Evolutionary conservation across 2,113 vertebrate genomes (phyloP).

Genomic region (Chaetorhynchus papuensis): DNA sequence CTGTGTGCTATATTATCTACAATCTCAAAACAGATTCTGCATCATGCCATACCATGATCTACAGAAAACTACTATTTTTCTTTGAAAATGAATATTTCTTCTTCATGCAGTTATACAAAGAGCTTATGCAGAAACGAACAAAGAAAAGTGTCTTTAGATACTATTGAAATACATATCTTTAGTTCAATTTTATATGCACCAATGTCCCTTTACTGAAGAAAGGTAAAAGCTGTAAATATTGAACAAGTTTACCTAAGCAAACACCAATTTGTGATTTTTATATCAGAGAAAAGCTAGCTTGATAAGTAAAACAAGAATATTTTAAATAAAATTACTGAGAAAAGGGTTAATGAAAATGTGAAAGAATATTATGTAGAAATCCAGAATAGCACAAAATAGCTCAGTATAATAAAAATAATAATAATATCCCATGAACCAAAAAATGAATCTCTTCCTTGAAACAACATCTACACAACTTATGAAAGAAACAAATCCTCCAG

Average conservation of each 20-base stretch:
- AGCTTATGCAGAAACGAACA: not conserved
- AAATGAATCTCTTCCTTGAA: not conserved
- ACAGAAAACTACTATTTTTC: conserved; percentile 16
- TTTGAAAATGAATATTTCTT: conserved; percentile 12
- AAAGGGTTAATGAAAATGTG: not conserved
- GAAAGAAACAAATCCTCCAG: not conserved
- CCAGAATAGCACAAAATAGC: not conserved
- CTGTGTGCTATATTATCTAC: not conserved
- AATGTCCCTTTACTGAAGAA: not conserved
- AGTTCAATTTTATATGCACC: not conserved
- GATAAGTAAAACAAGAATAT: not conserved
- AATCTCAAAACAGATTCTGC: conserved; percentile 8
- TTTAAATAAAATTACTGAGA: not conserved
- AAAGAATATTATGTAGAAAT: not conserved
- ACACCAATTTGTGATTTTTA: not conserved
- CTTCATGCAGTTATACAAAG: not conserved
- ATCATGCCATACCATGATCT: not conserved
- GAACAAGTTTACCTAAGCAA: not conserved
- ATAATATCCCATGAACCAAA: not conserved
- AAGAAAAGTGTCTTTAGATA: not conserved
- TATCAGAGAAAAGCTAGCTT: not conserved
- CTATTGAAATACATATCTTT: not conserved
- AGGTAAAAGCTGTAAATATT: not conserved
- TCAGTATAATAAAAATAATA: not conserved
- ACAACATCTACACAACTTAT: not conserved